phyloP scores from a whole-genome alignment of 2,888 invertebrate species.

The Arrhopalites spinosus region DNA sequence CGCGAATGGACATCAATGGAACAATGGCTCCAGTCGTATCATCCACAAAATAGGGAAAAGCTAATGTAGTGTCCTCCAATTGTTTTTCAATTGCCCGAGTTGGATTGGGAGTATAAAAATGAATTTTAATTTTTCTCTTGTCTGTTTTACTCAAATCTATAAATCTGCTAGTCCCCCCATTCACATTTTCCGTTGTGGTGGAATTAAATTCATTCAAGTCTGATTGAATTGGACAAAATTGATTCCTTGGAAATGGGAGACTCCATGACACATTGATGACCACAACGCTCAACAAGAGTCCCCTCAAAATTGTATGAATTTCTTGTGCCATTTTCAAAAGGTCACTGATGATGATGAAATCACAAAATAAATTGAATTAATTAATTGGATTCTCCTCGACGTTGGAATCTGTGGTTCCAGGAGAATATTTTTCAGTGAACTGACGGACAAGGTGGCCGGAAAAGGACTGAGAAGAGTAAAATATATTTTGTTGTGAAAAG shows the following conservation, averaged over 20 bases:
- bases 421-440: neutral
- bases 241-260: neutral
- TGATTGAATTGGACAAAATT: constrained; percentile 29
- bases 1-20: neutral
- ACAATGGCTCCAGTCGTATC: constrained; percentile 15
- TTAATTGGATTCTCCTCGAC: no score
- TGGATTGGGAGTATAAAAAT: constrained; percentile 32
- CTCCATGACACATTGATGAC: neutral
- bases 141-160: constrained; percentile 25
- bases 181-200: neutral
- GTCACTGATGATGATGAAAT: no score
- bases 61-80: constrained; percentile 19
- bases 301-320: neutral
- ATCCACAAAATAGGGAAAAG: constrained; percentile 27
- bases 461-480: constrained; percentile 1
- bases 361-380: no score
- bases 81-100: neutral
- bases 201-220: constrained; percentile 21
- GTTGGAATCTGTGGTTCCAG: neutral
- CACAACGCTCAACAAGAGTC: neutral
- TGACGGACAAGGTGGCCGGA: neutral
- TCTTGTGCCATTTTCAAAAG: neutral
- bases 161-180: neutral
- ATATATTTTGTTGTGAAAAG: constrained; percentile 11
- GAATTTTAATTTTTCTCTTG: constrained; percentile 16